Base-by-base conservation (phyloP, 2,113 vertebrate species). In the Podocnemis expansa region DNA sequence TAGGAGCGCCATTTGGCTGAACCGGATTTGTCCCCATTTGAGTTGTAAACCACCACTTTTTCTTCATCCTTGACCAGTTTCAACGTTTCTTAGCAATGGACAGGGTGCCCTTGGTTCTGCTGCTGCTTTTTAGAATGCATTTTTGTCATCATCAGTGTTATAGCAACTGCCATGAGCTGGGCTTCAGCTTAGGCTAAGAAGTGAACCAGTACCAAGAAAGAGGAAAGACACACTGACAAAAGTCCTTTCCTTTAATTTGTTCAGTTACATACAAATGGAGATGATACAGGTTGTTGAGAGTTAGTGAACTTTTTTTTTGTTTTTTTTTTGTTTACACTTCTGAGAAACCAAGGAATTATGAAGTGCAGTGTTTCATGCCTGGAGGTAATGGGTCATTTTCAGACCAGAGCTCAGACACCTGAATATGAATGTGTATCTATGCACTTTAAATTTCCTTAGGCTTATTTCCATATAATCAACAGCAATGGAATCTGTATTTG, bases 1-100 rank as follows among this genome's bases (percentile, higher is more conserved):
- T 13, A 41, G 54, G 34, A 1, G 0, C 8, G 11, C 25, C 14
- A 43, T 1, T 58, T 55, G 54, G 24, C 25, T 51, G 22, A n/a
- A 51, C 73, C 49, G 22, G 17, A 45, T 56, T 88, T 49, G 82
- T 16, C 41, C 73, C 29, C 34, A 3, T 2, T 0, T 56, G 80
- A 55, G 24, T 25, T 29, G 19, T 5, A 54, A 83, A 73, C 1
- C 4, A 6, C 9, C 49, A 86, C 51, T 41, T 49, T 80, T 55
- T 7, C 58, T 60, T 91, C 54, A 29, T 34, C 17, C 27, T 89
- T 67, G 75, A 12, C 12, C 67, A 78, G 0, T 6, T 27, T 24
- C 67, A 45, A 24, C 4, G 12, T 10, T 47, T 21, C 52, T 81
- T 38, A 73, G 38, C 31, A n/a, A 63, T 47, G 7, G 17, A 84